Conservation (phyloP, 2,797 vertebrate genomes). For the Gouania willdenowi region DNA sequence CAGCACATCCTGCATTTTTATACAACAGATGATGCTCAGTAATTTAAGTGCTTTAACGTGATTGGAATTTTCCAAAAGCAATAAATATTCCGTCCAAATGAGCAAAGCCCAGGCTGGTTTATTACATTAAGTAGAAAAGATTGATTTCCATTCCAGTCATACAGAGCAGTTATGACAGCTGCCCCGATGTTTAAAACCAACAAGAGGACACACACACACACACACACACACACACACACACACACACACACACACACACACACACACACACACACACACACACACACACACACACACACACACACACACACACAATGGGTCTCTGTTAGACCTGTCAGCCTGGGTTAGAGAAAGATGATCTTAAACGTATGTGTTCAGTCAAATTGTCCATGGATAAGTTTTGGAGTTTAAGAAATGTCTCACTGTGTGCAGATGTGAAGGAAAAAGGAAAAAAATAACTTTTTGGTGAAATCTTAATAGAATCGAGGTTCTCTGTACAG, state of each 20-base stretch:
- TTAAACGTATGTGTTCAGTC: constrained; percentile 23
- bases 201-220: not conserved
- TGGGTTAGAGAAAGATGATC: constrained; percentile 8
- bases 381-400: constrained; percentile 24
- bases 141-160: constrained; percentile 22
- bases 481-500: not conserved
- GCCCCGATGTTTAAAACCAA: constrained; percentile 14
- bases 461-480: constrained; percentile 5
- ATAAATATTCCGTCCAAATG: constrained; percentile 2
- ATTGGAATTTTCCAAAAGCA: too few species aligned
- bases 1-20: too few species aligned
- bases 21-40: too few species aligned
- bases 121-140: constrained; percentile 14
- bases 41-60: too few species aligned
- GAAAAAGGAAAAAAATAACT: constrained; percentile 26
- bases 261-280: rapidly evolving
- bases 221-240: rapidly evolving
- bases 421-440: constrained; percentile 23
- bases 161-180: constrained; percentile 18
- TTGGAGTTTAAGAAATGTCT: constrained; percentile 27
- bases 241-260: rapidly evolving
- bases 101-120: not conserved
- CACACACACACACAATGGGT: not conserved
- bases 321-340: constrained; percentile 23
- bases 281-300: rapidly evolving